Evolutionary conservation across 2,113 vertebrate genomes (phyloP), one percentile per base, ranked within the genome.

Genomic region (Petromus typicus): DNA sequence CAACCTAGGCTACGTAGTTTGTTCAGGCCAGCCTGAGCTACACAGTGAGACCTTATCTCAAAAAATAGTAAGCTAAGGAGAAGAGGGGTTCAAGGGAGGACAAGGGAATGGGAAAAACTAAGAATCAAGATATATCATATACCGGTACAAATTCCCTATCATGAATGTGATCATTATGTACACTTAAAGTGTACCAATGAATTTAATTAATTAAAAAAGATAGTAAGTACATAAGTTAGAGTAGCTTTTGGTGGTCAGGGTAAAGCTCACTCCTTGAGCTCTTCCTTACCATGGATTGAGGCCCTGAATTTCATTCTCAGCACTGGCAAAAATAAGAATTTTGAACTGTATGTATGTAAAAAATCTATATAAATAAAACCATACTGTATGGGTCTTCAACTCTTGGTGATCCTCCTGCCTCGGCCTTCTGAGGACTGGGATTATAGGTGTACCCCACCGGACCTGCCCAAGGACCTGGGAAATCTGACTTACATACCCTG

Each of bases 401-500:
- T n/a, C 66, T n/a, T 7, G 17, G 34, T 34, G 34, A 67, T n/a
- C 34, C 34, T 67, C 64, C 64, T 67, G 32, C 32, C 34, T 67
- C 66, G 20, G 66, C 66, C 66, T 67, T 16, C 66, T 67, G 66
- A n/a, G 34, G 17, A 34, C 66, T 67, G 66, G 34, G 34, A 67
- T 67, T 67, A n/a, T 16, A 67, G 66, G 18, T 67, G 66, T 67
- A 17, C 6, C 0, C 16, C 66, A n/a, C 16, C 0, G 7, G 16
- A 16, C 66, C 66, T n/a, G 66, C 34, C 66, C 34, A 56, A 82
- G 76, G 73, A 87, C 87, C 45, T 88, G 87, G 76, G 81, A 83
- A 94, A 71, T 48, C 78, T 84, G 92, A 71, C 81, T 94, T 14
- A 61, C 76, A 40, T 69, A 51, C 56, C 11, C 59, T 90, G 76